Evolutionary conservation across 2,113 vertebrate genomes (phyloP), one percentile per base, ranked within the genome.

Genomic region (Xiphias gladius): DNA sequence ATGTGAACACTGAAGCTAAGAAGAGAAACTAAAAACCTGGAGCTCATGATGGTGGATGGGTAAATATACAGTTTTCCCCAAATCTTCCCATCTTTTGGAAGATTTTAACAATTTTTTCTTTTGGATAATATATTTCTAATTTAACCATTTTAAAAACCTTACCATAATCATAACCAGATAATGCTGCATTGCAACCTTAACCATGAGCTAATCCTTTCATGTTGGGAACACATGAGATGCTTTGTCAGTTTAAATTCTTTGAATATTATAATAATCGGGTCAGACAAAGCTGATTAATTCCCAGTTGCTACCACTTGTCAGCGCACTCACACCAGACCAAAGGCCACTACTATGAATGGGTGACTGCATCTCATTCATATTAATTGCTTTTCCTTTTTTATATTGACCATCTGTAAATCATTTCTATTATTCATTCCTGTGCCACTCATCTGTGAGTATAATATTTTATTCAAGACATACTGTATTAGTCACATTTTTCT

Each of bases 231-330:
- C 39, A 48, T 58, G 64, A 58, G 57, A 30, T 30, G 24, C 59
- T 19, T 19, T 3, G 54, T 80, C n/a, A 22, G 26, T 76, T 80
- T 43, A 43, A 76, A 85, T 67, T 68, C 52, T 72, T 61, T 76
- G 54, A 73, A 48, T 80, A 39, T 46, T 62, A 54, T 2, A 35
- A 61, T 64, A 82, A 77, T 63, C 26, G 4, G 54, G 22, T 77
- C 57, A 55, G 54, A 63, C 73, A 62, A 57, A 68, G 69, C 55
- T 73, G 55, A 85, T 85, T 77, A 81, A 76, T 67, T 66, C 43
- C 52, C 73, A 66, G 69, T 46, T 65, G 7, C 37, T 24, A 35
- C 26, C 20, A 65, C 20, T 68, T 68, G 70, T 58, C 58, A 30
- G 1, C 63, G 63, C 64, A 41, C 48, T 70, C 16, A 13, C 43